Evolutionary conservation across 2,888 invertebrate species (phyloP), one percentile per base, ranked within the genome.

Genomic region (Leptinotarsa haldemani): DNA sequence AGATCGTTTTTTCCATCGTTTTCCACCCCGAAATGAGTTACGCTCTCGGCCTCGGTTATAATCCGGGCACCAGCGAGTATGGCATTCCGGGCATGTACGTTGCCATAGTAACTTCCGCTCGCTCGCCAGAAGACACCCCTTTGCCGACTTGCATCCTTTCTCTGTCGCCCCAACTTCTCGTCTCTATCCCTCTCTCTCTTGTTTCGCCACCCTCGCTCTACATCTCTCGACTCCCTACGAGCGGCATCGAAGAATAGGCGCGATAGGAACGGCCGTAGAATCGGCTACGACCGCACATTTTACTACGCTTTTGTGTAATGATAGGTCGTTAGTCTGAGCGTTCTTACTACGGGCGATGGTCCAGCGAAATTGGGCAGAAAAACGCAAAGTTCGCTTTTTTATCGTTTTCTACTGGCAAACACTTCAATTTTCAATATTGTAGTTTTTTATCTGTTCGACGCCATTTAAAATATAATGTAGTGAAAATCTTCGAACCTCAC

Each of bases 21-120:
- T 71, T 66, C 30, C 71, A 66, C 25, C 46, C 30, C 20, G 5
- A 25, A 20, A 52, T 53, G 52, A 64, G 78, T 48, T 25, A 66
- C 48, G 52, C 66, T 66, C 46, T 65, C 16, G 66, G 66, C 69
- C 69, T 40, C 63, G 64, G 20, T 65, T 70, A 78, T 69, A 74
- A 77, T 73, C 72, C 75, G 77, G 83, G 83, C 82, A 80, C 82
- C 83, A 72, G 77, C 66, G 79, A 81, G 83, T 83, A 83, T 83
- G 82, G 80, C 80, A 82, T 83, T 82, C 83, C 82, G 79, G 82
- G 81, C 82, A 82, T 81, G 82, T 82, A 80, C 79, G 84, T 84
- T 82, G 75, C 81, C 80, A 82, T 83, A 80, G 80, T 77, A 75
- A 83, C 82, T 75, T 78, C 75, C 75, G 77, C 71, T 75, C 71